Evolutionary conservation across 2,888 invertebrate species (phyloP), one percentile per base, ranked within the genome.

Genomic region (Tenodera sinensis): DNA sequence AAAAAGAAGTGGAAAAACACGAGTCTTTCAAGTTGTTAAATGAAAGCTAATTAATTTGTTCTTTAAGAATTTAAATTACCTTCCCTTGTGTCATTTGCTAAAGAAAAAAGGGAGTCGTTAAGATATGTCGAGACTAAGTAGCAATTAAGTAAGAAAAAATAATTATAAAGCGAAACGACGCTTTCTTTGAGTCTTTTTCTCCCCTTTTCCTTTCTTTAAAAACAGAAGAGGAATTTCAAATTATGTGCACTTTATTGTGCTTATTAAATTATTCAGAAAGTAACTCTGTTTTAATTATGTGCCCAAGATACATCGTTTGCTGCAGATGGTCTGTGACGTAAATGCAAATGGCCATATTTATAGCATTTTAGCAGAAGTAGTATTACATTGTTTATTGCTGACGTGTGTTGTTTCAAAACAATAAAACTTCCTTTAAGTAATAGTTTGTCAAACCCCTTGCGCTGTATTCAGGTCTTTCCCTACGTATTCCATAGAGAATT

Each of bases 21-120:
- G 54, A 71, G 42, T 71, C 42, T 47, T 85, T 47, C 83, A 86
- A 47, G 12, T 85, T 34, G 47, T 89, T 89, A 85, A 89, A 86
- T 86, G 85, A 86, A 86, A 89, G 86, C 83, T 89, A 89, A 89
- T 89, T 89, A 89, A 89, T 42, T 89, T 82, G 83, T 85, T 89
- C 83, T 85, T 89, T 83, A 84, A 84, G 84, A 88, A 86, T 86
- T 71, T 81, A 86, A 86, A 86, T 86, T 81, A 85, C 86, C 86
- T 71, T 86, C 81, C 86, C 81, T 86, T 81, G 86, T 86, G 88
- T 84, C 81, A 84, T 81, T 71, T 71, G 34, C 27, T 81, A 83
- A 28, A 85, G 47, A 81, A 82, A 28, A 34, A 81, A 85, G 85
- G 42, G 85, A 85, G 85, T 86, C 81, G 81, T 88, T 83, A 85